Percentiles rank a stretch among this genome's conserved stretches.
Conservation (phyloP, 2,113 vertebrate genomes). For the Vulpes ferrilata region DNA sequence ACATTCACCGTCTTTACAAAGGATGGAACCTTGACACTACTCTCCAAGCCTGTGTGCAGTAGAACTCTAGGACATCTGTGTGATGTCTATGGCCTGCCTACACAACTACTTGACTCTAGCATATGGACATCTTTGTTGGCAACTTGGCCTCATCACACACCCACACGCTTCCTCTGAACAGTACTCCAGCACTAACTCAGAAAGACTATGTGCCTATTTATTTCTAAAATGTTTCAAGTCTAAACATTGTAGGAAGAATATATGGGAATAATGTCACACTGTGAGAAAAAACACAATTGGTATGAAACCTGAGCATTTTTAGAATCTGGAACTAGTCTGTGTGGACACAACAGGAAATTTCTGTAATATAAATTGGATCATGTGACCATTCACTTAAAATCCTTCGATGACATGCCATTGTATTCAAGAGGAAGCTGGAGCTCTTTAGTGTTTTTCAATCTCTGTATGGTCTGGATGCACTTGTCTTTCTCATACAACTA, state of each 20-base stretch:
- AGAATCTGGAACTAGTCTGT: not conserved
- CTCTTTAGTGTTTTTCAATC: not conserved
- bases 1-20: not conserved
- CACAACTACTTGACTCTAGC: not conserved
- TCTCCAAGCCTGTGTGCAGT: not conserved
- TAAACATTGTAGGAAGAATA: not conserved
- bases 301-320: not conserved
- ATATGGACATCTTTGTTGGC: not conserved
- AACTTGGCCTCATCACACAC: not conserved
- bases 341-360: not conserved
- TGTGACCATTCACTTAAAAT: not conserved
- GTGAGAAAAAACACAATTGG: not conserved
- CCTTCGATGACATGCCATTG: accelerated
- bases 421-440: not conserved
- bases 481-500: not conserved
- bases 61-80: not conserved
- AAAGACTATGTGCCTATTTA: not conserved
- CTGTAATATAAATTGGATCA: not conserved
- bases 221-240: conserved; percentile 15
- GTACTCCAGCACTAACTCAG: not conserved
- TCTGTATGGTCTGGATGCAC: not conserved
- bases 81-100: not conserved
- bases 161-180: not conserved
- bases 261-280: not conserved
- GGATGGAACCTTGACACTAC: not conserved